phyloP scores from a whole-genome alignment of 2,113 vertebrate genomes.

The Microcebus ravelobensis region DNA sequence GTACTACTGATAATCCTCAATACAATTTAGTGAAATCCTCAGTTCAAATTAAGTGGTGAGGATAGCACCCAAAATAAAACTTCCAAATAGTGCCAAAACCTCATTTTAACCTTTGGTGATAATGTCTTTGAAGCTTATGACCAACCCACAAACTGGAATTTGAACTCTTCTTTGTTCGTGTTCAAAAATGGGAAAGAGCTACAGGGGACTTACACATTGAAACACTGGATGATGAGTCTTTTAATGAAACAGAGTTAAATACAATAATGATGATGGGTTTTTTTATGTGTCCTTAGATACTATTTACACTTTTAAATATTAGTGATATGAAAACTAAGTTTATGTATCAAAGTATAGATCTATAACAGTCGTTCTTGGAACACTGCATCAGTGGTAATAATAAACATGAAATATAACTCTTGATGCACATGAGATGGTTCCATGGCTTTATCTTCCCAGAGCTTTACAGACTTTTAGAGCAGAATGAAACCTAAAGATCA shows the following conservation, averaged over 20 bases:
- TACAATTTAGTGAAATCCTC: background rate
- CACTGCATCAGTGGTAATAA: background rate
- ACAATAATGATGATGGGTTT: background rate
- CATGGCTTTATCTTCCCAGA: background rate
- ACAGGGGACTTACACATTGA: background rate
- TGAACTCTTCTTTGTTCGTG: background rate
- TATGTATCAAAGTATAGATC: background rate
- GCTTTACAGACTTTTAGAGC: background rate
- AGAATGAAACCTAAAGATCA: background rate
- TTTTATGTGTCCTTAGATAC: background rate
- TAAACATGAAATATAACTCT: background rate
- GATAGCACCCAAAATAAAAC: background rate
- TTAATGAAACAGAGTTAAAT: background rate
- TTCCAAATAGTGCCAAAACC: background rate
- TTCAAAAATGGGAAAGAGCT: conserved; percentile 19
- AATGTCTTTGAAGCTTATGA: conserved; percentile 9
- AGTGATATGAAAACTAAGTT: background rate
- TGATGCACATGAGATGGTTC: background rate
- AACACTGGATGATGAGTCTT: background rate
- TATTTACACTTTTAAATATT: conserved; percentile 3
- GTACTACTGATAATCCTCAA: background rate
- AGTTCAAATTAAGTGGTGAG: background rate
- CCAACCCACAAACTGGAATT: conserved; percentile 4
- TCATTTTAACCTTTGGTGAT: conserved; percentile 12
- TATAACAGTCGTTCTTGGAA: background rate